phyloP scores from a whole-genome alignment of 2,797 vertebrate species.

The Odontamblyopus rebecca region DNA sequence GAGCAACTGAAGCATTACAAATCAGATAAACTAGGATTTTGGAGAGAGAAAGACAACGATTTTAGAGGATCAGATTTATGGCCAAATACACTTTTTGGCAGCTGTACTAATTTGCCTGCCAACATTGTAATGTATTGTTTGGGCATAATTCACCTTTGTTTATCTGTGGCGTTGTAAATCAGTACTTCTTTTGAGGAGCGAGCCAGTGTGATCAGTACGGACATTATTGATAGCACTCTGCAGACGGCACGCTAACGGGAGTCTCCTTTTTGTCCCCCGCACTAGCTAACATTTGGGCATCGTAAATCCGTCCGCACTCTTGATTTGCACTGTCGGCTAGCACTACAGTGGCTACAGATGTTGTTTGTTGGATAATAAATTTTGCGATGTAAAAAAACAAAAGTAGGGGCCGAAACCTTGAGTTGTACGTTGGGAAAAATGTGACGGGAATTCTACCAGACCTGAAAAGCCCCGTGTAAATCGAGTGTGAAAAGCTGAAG shows the following conservation, averaged over 20 bases:
- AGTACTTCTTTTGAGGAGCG: neutral
- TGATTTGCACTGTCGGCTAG: conserved; percentile 44
- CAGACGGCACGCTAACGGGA: conserved; percentile 16
- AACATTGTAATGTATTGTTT: conserved; percentile 1
- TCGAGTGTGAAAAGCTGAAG: too few species aligned
- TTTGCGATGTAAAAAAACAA: conserved; percentile 19
- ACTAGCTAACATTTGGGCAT: conserved; percentile 37
- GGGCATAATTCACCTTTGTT: conserved; percentile 1
- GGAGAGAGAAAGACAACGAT: too few species aligned
- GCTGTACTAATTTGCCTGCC: neutral
- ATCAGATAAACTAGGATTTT: too few species aligned
- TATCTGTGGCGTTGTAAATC: conserved; percentile 23
- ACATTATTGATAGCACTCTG: conserved; percentile 14
- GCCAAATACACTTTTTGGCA: neutral
- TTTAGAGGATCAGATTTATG: neutral
- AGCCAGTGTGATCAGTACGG: conserved; percentile 20
- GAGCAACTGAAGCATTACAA: neutral
- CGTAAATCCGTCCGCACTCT: conserved; percentile 38
- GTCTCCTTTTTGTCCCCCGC: conserved; percentile 29
- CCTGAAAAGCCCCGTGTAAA: too few species aligned
- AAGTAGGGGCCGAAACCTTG: conserved; percentile 16
- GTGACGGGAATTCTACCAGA: neutral
- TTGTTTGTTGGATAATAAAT: conserved; percentile 44
- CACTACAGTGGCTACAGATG: conserved; percentile 48
- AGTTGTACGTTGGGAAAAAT: neutral